These are phyloP conservation scores for Apogon talboti DNA, from an alignment of 2,797 vertebrate genomes.

Conservation along the genomic window DNA sequence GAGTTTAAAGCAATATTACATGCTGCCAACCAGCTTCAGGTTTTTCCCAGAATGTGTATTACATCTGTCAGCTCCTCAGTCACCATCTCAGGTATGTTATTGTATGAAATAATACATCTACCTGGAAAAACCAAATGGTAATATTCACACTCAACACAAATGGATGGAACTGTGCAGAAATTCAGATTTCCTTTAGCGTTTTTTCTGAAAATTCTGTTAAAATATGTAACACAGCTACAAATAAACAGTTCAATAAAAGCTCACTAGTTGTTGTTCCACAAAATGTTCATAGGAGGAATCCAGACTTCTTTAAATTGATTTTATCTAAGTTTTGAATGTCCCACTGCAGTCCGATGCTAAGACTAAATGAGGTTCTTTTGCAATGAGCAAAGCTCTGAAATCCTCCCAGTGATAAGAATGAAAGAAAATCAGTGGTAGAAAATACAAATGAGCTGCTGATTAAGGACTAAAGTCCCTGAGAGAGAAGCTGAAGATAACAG, in stretches of 20 bases:
- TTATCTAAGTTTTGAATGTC: not conserved
- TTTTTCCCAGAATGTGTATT: too few species aligned
- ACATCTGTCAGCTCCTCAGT: too few species aligned
- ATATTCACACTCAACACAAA: too few species aligned
- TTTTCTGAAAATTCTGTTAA: too few species aligned
- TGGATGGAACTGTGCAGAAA: too few species aligned
- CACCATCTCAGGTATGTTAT: too few species aligned
- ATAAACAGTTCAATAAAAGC: not conserved
- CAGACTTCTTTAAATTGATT: not conserved
- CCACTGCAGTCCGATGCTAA: too few species aligned
- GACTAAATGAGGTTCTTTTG: slow-evolving; percentile 1
- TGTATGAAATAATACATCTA: too few species aligned
- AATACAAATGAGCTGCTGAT: slow-evolving; percentile 14
- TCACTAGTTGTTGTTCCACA: not conserved
- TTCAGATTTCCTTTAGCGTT: too few species aligned
- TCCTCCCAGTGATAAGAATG: not conserved
- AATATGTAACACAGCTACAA: not conserved
- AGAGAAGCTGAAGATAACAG: not conserved
- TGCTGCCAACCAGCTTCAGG: too few species aligned
- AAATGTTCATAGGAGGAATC: not conserved
- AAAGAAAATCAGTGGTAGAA: not conserved
- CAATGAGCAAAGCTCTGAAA: not conserved
- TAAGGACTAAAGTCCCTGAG: not conserved
- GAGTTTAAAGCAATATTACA: too few species aligned
- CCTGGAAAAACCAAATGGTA: too few species aligned